These are phyloP conservation scores for Nestor notabilis DNA, from an alignment of 2,113 vertebrate genomes.

Conservation along the genomic window DNA sequence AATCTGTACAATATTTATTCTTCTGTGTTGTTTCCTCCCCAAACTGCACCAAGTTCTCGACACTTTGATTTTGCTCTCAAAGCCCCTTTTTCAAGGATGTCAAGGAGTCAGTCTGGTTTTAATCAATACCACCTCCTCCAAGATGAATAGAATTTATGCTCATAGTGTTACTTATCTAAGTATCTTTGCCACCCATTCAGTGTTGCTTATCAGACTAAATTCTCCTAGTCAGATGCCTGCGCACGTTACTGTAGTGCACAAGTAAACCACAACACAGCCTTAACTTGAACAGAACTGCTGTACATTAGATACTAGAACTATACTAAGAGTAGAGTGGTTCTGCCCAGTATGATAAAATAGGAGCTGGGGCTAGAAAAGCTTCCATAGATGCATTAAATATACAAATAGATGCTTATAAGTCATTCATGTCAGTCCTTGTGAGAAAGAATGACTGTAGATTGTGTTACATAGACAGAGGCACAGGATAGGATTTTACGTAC, in stretches of 20 bases:
- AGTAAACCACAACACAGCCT: background rate
- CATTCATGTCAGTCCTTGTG: background rate
- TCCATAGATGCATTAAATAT: background rate
- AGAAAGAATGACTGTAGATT: background rate
- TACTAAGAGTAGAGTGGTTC: background rate
- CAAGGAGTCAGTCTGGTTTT: background rate
- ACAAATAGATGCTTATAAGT: background rate
- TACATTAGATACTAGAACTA: background rate
- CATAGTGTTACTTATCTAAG: background rate
- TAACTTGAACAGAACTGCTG: background rate
- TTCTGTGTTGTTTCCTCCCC: background rate
- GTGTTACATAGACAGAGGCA: background rate
- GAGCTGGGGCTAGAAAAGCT: background rate
- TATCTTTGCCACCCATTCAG: background rate
- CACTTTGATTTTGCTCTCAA: background rate
- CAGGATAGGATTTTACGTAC: background rate
- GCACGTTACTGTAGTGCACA: rapidly evolving
- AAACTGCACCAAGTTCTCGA: background rate
- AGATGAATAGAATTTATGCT: background rate
- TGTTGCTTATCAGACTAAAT: background rate
- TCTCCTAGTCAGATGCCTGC: background rate
- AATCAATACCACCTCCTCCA: background rate
- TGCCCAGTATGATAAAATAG: background rate
- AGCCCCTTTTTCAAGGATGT: background rate
- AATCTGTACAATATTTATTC: background rate